Evolutionary conservation across 2,797 vertebrate genomes (phyloP), one percentile per base, ranked within the genome.

Genomic region (Anniella stebbinsi): DNA sequence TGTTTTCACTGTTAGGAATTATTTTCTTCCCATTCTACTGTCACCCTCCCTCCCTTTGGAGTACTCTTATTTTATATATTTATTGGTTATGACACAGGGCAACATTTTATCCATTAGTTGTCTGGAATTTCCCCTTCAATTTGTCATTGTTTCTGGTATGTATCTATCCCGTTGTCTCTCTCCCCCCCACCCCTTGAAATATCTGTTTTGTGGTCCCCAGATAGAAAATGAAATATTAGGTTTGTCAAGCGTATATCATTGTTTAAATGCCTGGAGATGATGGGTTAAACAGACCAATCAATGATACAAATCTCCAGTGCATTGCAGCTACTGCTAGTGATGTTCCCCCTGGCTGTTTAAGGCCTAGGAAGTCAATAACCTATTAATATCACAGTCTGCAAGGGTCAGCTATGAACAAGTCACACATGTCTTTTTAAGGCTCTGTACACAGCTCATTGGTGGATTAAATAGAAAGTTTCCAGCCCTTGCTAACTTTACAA

Each of bases 281-380:
- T 97, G 97, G 96, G 97, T 97, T 98, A 98, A 98, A 97, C 97
- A 97, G 97, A 96, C 95, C 94, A 97, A 97, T 98, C 97, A 97
- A 97, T 98, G 97, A 97, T 97, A 97, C 97, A 97, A 97, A 97
- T 97, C 97, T 97, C 97, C 93, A 97, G 97, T 97, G 97, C 96
- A 97, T 97, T 97, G 95, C 96, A 96, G 95, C 92, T 96, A 93
- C 96, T 97, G 95, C 95, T 95, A 95, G 91, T 95, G 94, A 97
- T 97, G 96, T 96, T 97, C 96, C 96, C 95, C 96, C 97, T 97
- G 97, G 96, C 96, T 97, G 95, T 97, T 97, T 97, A 97, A 97
- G 96, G 97, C 97, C 97, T 95, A 96, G 96, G 94, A 97, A 97
- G 97, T 98, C 97, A 98, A 98, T 98, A 98, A 97, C 97, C 97